A percentile compares a stretch with the other conserved stretches of the same genome.
These are phyloP conservation scores for Oryzias sinensis DNA, from an alignment of 2,797 vertebrate species.

Conservation along the genomic window DNA sequence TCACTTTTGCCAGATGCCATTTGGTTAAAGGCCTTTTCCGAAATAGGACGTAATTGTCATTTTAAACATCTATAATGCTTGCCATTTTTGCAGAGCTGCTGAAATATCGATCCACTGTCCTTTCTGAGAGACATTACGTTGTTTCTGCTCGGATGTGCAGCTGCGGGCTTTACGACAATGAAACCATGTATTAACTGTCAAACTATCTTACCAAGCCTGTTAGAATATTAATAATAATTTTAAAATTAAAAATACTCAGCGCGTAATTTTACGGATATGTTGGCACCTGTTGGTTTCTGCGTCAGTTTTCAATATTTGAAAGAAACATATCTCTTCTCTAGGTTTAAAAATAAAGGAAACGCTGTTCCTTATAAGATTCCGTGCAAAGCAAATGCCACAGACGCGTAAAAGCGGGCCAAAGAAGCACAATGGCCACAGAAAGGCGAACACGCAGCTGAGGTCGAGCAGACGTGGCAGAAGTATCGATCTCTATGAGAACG, in stretches of 20 bases:
- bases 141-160: slow-evolving; percentile 84
- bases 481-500: slow-evolving; percentile 85
- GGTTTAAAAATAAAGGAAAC: not conserved
- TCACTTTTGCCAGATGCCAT: slow-evolving; percentile 53
- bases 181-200: slow-evolving; percentile 2
- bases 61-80: slow-evolving; percentile 55
- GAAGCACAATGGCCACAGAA: slow-evolving; percentile 62
- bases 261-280: not conserved
- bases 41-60: slow-evolving; percentile 64
- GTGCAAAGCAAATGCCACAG: slow-evolving; percentile 67
- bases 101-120: slow-evolving; percentile 87
- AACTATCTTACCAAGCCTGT: no score
- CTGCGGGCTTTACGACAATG: slow-evolving; percentile 51
- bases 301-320: slow-evolving; percentile 30
- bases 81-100: slow-evolving; percentile 80
- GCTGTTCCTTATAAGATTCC: slow-evolving; percentile 26
- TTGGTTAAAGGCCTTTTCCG: slow-evolving; percentile 36
- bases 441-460: slow-evolving; percentile 53
- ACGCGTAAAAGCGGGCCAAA: slow-evolving; percentile 34
- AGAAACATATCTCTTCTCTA: slow-evolving; percentile 30
- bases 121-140: slow-evolving; percentile 82
- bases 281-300: not conserved
- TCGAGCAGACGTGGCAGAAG: slow-evolving; percentile 72
- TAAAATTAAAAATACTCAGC: no score
- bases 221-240: slow-evolving; percentile 85